Evolutionary conservation across 2,888 invertebrate genomes (phyloP).

Genomic region (Apeira syringaria): DNA sequence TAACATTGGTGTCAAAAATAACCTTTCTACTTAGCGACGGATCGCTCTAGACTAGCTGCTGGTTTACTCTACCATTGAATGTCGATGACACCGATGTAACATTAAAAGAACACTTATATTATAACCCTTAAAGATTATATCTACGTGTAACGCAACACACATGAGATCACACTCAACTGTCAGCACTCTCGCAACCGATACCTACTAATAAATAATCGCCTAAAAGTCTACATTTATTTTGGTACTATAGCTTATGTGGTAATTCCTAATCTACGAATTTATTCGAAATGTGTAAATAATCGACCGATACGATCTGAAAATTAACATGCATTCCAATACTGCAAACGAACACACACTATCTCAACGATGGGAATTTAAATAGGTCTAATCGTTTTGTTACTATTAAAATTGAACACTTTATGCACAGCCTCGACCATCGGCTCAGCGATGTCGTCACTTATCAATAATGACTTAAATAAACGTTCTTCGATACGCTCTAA

Average conservation of each 20-base stretch:
- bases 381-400: conserved; percentile 64
- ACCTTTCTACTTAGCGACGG: conserved; percentile 50
- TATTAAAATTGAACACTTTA: conserved; percentile 79
- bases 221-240: conserved; percentile 71
- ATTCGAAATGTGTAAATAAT: conserved; percentile 54
- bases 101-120: conserved; percentile 64
- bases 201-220: conserved; percentile 77
- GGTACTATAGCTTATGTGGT: conserved; percentile 70
- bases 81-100: conserved; percentile 59
- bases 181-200: conserved; percentile 61
- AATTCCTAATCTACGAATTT: conserved; percentile 47
- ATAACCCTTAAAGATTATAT: conserved; percentile 50
- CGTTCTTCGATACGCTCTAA: conserved; percentile 80
- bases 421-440: conserved; percentile 80
- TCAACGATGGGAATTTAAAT: conserved; percentile 76
- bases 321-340: conserved; percentile 64
- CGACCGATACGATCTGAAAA: conserved; percentile 51
- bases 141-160: conserved; percentile 55
- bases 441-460: conserved; percentile 68
- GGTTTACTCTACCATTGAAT: conserved; percentile 71
- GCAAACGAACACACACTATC: conserved; percentile 69
- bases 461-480: conserved; percentile 67
- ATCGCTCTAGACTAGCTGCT: conserved; percentile 75
- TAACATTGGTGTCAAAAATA: conserved; percentile 43
- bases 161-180: conserved; percentile 77